Base-by-base conservation (phyloP, 2,888 invertebrate genomes). In the Rhyacophila evoluta region DNA sequence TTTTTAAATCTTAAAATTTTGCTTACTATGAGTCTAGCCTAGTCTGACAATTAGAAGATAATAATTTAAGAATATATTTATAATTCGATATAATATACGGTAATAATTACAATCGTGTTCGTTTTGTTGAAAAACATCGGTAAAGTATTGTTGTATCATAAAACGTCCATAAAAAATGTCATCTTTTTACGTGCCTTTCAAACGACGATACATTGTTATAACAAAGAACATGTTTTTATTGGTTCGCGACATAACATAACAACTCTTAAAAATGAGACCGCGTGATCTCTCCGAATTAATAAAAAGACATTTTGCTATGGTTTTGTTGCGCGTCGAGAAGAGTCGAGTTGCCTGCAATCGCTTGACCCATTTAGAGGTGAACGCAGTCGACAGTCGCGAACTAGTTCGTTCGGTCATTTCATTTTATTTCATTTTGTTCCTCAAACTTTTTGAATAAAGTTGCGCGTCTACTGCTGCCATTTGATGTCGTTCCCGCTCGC, bases 331-430 rank as follows among this genome's bases (percentile, higher is more conserved):
- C 15, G 12, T 10, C 0, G 1, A 10, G 12, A 8, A 19, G 2
- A 33, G 29, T 33, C 29, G 29, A 33, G 55, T 15, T 19, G 55
- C 55, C 55, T 55, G 55, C 55, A 55, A n/a, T 55, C 19, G 19
- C 19, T 19, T 19, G 55, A 55, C 55, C 55, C 55, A 55, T 55
- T 55, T 55, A 55, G 55, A 55, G 55, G 55, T 55, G 55, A 55
- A 55, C 55, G 19, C 55, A 19, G 10, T 55, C 8, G 25, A 6
- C 12, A 19, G 19, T 33, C 25, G 55, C 55, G 10, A 55, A 55
- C 55, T 55, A 55, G 55, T 55, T 55, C 55, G 55, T 25, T 55
- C 55, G 55, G 55, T 55, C 55, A 55, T 8, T 55, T 55, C 55
- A 55, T 55, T 55, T 55, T 8, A 55, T 55, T 55, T 55, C 25